A percentile compares a stretch with the other conserved stretches of the same genome.
These are phyloP conservation scores for Micromesistius poutassou DNA, from an alignment of 2,797 vertebrate genomes.

Conservation along the genomic window DNA sequence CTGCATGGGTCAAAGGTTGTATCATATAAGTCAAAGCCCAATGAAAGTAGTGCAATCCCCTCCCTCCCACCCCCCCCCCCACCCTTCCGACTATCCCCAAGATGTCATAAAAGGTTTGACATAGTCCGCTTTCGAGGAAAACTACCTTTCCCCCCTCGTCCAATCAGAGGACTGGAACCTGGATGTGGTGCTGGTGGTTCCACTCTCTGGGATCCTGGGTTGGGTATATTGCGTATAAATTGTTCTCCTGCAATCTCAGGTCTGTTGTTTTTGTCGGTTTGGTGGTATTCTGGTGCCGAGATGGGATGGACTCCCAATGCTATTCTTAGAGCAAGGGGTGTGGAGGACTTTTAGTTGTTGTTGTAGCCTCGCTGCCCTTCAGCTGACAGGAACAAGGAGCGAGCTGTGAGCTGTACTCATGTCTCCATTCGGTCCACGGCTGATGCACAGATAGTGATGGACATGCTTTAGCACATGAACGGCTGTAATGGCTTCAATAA, in stretches of 20 bases:
- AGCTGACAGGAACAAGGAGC: conserved; percentile 46
- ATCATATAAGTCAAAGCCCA: neutral
- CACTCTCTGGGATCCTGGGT: neutral
- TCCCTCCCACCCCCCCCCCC: neutral
- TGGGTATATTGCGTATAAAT: neutral
- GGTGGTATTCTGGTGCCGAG: conserved; percentile 61
- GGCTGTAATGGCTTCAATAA: conserved; percentile 35
- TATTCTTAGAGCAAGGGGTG: conserved; percentile 44
- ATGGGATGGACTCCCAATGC: conserved; percentile 52
- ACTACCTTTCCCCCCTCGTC: neutral
- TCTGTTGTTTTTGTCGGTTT: conserved; percentile 46
- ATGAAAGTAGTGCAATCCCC: neutral
- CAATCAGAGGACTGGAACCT: neutral
- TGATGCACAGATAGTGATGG: conserved; percentile 50
- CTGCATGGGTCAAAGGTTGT: neutral
- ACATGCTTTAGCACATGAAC: conserved; percentile 15
- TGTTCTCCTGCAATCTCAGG: conserved; percentile 32
- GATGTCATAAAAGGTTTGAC: neutral
- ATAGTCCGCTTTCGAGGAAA: neutral
- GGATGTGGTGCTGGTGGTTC: neutral
- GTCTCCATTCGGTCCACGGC: conserved; percentile 47
- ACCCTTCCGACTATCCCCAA: neutral
- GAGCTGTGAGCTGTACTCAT: conserved; percentile 48
- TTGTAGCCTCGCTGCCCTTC: conserved; percentile 27
- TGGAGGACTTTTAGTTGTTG: conserved; percentile 29